Evolutionary conservation across 2,888 invertebrate genomes (phyloP), one percentile per base, ranked within the genome.

Genomic region (Watsonalla cultraria): DNA sequence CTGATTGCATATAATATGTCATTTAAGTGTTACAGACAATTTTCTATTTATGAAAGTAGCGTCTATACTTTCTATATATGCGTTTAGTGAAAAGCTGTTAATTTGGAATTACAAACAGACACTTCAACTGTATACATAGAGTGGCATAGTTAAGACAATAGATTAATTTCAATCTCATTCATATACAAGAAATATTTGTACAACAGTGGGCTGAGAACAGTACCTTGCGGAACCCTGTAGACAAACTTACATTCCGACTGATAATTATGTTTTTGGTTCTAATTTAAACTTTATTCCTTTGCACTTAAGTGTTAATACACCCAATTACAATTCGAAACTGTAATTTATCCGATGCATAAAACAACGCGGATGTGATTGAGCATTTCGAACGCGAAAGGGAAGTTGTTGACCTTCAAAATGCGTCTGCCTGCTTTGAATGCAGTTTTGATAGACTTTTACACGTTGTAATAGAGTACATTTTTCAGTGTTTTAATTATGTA

Each of bases 361-460:
- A 70, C 70, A 79, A 87, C 74, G 76, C 89, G 87, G 87, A 89
- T 84, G 69, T 80, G 68, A 78, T 66, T 70, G 62, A 82, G 78
- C 80, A 82, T 84, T 82, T 80, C 80, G 80, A 82, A 79, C 72
- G 79, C 72, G 72, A 74, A 74, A 76, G 76, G 74, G 60, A 75
- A 85, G 81, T 81, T 75, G 87, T 80, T 76, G 70, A 72, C 89
- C 89, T 89, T 89, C 84, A 66, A 55, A 70, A 70, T 67, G 62
- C 66, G 62, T 71, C 70, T 74, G 70, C 68, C 61, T 63, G 61
- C 64, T 60, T 64, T 66, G 68, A 64, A 53, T 57, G 46, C 33
- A 5, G 46, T 52, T 54, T 54, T 46, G 45, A 14, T 60, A 39
- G 53, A 60, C 59, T 60, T 48, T 68, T 64, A 49, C 39, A 0